Percentiles rank a stretch among this genome's conserved stretches.
Evolutionary conservation across 2,797 vertebrate genomes (phyloP).

Genomic region (Otus scops): DNA sequence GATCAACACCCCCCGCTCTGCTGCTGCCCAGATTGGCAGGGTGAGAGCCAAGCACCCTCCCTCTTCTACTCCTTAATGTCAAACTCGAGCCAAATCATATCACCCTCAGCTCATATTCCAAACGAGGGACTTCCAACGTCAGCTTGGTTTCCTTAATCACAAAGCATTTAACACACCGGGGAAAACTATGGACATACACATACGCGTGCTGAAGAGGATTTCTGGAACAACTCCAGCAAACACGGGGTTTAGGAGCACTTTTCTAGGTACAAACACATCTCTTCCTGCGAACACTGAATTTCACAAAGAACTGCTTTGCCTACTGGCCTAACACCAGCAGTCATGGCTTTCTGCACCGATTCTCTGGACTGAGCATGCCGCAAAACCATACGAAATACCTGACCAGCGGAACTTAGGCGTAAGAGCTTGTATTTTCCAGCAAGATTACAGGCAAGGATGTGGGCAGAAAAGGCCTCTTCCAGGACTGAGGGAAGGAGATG

Average conservation of each 20-base stretch:
- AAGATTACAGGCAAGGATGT: accelerated
- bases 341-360: accelerated
- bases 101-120: background rate
- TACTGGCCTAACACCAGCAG: accelerated
- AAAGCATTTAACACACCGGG: background rate
- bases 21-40: conserved; percentile 17
- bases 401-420: accelerated
- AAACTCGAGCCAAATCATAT: background rate
- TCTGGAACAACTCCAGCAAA: background rate
- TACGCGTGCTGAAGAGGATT: accelerated
- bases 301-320: too few species aligned
- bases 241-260: background rate
- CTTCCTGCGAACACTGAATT: background rate
- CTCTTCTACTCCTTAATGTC: background rate
- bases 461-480: too few species aligned
- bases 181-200: accelerated
- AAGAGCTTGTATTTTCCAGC: background rate
- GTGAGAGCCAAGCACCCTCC: conserved; percentile 23
- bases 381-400: accelerated
- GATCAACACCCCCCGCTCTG: background rate
- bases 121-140: background rate
- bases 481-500: accelerated
- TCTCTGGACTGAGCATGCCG: accelerated
- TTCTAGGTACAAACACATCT: background rate
- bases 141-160: background rate